Percentiles rank a stretch among this genome's conserved stretches.
Conservation (phyloP, 2,888 invertebrate species). For the Opisthograptis luteolata region DNA sequence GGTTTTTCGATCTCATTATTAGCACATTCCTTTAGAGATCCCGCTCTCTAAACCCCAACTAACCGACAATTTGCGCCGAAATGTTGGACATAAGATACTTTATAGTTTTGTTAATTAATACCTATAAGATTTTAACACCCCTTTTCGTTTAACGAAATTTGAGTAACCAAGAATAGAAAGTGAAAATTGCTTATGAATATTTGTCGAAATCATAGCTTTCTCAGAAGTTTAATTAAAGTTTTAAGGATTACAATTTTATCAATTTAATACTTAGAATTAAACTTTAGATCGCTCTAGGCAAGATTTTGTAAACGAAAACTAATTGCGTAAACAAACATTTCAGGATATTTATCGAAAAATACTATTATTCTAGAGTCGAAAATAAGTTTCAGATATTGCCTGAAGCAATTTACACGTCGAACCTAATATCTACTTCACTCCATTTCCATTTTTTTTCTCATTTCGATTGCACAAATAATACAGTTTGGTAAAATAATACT, state of each 20-base stretch:
- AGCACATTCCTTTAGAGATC: slow-evolving; percentile 50
- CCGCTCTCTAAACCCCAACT: slow-evolving; percentile 44
- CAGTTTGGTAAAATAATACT: no score
- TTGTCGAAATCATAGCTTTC: not conserved
- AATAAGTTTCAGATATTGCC: not conserved
- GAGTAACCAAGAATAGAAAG: slow-evolving; percentile 3
- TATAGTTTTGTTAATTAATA: slow-evolving; percentile 41
- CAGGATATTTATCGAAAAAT: slow-evolving; percentile 3
- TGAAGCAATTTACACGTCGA: not conserved
- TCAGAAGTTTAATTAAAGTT: slow-evolving; percentile 16
- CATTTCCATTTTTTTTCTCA: no score
- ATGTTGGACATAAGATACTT: slow-evolving; percentile 38
- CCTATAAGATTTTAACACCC: slow-evolving; percentile 15
- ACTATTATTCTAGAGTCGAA: slow-evolving; percentile 1
- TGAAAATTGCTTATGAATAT: slow-evolving; percentile 7
- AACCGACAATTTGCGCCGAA: slow-evolving; percentile 45
- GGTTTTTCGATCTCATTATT: slow-evolving; percentile 76
- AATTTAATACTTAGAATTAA: slow-evolving; percentile 2
- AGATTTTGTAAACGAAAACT: slow-evolving; percentile 6
- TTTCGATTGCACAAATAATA: no score
- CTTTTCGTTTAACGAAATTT: slow-evolving; percentile 6
- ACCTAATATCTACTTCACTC: not conserved
- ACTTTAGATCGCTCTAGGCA: slow-evolving; percentile 11
- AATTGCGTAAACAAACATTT: slow-evolving; percentile 13
- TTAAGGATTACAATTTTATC: slow-evolving; percentile 1